These are phyloP conservation scores for Phyllostomus hastatus DNA, from an alignment of 2,113 vertebrate species.

Conservation along the genomic window DNA sequence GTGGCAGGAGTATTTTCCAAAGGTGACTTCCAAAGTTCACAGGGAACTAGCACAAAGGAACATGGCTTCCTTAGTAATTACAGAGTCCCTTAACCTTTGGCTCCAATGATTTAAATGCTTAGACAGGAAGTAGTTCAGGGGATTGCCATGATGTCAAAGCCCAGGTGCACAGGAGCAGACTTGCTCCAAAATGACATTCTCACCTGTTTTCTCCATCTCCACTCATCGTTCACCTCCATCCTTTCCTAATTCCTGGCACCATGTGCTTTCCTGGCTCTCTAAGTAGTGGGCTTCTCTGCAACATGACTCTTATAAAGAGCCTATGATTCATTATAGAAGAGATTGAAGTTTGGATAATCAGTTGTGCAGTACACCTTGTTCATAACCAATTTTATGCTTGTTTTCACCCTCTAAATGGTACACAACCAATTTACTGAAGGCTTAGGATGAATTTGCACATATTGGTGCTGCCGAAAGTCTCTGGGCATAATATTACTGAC, in stretches of 20 bases:
- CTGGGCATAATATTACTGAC: neutral
- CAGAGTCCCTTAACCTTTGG: neutral
- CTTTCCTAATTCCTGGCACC: neutral
- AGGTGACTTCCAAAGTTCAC: neutral
- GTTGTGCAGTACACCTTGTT: neutral
- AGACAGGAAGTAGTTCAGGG: neutral
- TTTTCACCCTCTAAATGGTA: neutral
- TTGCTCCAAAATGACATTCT: neutral
- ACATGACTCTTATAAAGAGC: neutral
- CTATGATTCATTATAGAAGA: conserved; percentile 21
- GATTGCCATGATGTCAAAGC: neutral
- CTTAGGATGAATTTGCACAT: neutral
- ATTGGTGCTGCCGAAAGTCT: neutral
- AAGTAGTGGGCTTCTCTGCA: neutral
- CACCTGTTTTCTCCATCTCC: neutral
- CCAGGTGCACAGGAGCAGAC: neutral
- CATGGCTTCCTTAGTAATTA: neutral
- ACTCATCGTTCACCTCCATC: neutral
- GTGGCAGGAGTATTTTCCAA: neutral
- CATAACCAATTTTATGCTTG: conserved; percentile 11
- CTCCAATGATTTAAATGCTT: neutral
- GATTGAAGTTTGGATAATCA: neutral
- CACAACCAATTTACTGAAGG: neutral
- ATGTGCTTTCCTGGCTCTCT: neutral
- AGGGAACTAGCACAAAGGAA: neutral